Evolutionary conservation across 2,888 invertebrate species (phyloP), one percentile per base, ranked within the genome.

Genomic region (Ptilodon capucinus): DNA sequence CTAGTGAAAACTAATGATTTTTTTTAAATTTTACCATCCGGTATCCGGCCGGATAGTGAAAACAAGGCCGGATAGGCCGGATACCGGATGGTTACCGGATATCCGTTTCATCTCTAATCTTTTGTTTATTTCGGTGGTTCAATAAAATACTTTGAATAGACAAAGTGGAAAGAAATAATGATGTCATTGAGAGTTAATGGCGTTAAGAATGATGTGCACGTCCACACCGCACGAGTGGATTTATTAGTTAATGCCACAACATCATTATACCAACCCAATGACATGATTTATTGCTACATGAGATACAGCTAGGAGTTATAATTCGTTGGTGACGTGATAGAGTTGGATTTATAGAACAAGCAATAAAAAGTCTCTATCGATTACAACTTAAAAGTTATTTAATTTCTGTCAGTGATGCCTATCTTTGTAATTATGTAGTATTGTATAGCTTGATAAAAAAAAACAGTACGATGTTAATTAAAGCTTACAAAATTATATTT

Each of bases 281-380:
- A 57, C 59, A 54, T 65, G 65, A 65, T 65, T 65, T 65, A 65
- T 68, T 46, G 40, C 59, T 40, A 53, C 54, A 54, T 62, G 54
- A 61, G 54, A 64, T 53, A 57, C 48, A 60, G 52, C 66, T 48
- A 47, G 11, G 11, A 25, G 19, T 19, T 13, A 19, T 6, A 21
- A 39, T 21, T 39, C 11, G 36, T 18, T 3, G 21, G 17, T n/a
- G 17, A 18, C 4, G 19, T 2, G 17, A 21, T n/a, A 21, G 14
- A 36, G 17, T 36, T 39, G n/a, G 36, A 11, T 9, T 7, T 17
- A 18, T 2, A n/a, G 18, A 36, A 18, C 28, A 28, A n/a, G 11
- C n/a, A n/a, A 11, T 28, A n/a, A 21, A 21, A 21, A 21, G 28
- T 1, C 25, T n/a, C n/a, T 28, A 32, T 32, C 8, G 8, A 32